Base-by-base conservation (phyloP, 2,888 invertebrate genomes). In the Lasioglossum lativentre region DNA sequence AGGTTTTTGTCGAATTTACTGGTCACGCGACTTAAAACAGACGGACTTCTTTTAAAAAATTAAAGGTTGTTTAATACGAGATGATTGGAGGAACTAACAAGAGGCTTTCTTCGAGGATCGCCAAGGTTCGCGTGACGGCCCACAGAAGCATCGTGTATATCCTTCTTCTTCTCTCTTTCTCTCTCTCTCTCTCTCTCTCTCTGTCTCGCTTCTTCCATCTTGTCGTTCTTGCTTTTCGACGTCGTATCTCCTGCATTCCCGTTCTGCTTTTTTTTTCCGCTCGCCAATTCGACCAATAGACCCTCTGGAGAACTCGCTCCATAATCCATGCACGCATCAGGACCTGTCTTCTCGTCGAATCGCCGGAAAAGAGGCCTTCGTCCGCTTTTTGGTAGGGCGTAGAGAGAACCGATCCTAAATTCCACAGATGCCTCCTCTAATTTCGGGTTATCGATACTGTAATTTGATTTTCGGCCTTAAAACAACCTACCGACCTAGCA, bases 211-310 rank as follows among this genome's bases (percentile, higher is more conserved):
- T n/a, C n/a, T 12, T 66, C 82, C 40, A 30, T 34, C 83, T 52
- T 42, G 73, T 52, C 68, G 71, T 83, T 70, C 38, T 74, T 79
- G 68, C 82, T 74, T 80, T 72, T 56, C 84, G 78, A 86, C 80
- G 83, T 86, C 78, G 71, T 80, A 86, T 83, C 87, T 78, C 68
- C 71, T 77, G 82, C 83, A 79, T 81, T 82, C 83, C 70, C 77
- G 72, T 81, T 80, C 73, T 79, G 63, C 72, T 82, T 71, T 83
- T 78, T n/a, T 77, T 75, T 78, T 72, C 66, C 77, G 68, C 75
- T 75, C 71, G 86, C 84, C 89, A 87, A 89, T 87, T 89, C 87
- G 89, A 71, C 84, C 89, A 79, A 87, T 89, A 80, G 87, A 87
- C 85, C 89, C 80, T 77, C 77, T 12, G 34, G 78, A 82, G 82